Evolutionary conservation across 2,113 vertebrate species (phyloP), one percentile per base, ranked within the genome.

Genomic region (Brachyistius frenatus): DNA sequence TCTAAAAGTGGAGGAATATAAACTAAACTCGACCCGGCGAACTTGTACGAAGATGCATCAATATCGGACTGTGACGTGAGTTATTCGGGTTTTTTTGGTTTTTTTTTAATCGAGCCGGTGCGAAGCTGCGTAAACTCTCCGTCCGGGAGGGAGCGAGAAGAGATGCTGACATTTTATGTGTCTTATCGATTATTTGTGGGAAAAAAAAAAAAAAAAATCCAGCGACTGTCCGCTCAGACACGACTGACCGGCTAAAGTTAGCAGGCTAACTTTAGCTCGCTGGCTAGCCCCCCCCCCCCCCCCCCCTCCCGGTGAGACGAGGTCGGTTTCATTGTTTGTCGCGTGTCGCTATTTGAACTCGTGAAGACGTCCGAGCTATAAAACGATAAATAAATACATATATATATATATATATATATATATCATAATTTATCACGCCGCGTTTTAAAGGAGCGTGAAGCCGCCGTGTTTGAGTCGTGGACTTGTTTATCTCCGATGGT

Each of bases 291-390:
- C 23, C 23, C 23, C 23, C 23, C 23, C 23, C 23, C 23, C 23
- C 23, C 23, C 23, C 23, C 23, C n/a, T n/a, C 23, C 23, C 23
- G 23, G 23, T 60, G 72, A 80, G 82, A 86, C 75, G 75, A 56
- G 82, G 78, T 93, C 83, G 63, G 9, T 89, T 85, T 90, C 88
- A 92, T 92, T 92, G 92, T 93, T 86, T 91, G 85, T 73, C 79
- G 67, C 88, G 89, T 91, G 80, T 92, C 88, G 90, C 89, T 88
- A 92, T 92, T 90, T 84, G 78, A 70, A 82, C 60, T 36, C 58
- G 39, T 11, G 32, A 39, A 62, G 50, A 75, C 70, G 83, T 54
- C 69, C 14, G 0, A 32, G 54, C 37, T 31, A 64, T 52, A 81
- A 23, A 23, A 23, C 23, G 23, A 23, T 23, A 23, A 23, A 23